Base-by-base conservation (phyloP, 2,888 invertebrate genomes). In the Chelonus formosanus region DNA sequence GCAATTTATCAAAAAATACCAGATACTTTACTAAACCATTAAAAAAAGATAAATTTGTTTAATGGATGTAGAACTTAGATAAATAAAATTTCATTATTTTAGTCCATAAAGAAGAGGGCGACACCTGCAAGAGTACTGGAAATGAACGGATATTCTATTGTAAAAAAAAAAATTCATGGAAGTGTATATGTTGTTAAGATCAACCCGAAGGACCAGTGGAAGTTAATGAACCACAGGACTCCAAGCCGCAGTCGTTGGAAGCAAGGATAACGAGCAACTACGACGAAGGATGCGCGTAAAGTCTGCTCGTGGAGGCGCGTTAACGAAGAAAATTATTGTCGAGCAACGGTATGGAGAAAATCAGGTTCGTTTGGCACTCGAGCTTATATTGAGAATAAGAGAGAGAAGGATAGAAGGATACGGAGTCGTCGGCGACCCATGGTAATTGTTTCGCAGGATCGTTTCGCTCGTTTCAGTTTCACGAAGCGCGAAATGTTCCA, bases 271-370 rank as follows among this genome's bases (percentile, higher is more conserved):
- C 60, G 60, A 65, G 60, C 44, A 6, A 32, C 48, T 20, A 48
- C 10, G 10, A 20, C 36, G 52, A 52, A 53, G 54, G 20, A 47
- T 8, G 40, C 8, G 36, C 31, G 48, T 36, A 50, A 10, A 44
- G 8, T 45, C 7, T 31, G 34, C 47, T 47, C 40, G 62, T 40
- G 56, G 47, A 62, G 10, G 52, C 53, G 62, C 67, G 62, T 67
- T 67, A 67, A 67, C 67, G 67, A 67, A 67, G 62, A 53, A 67
- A 67, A 67, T 67, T 67, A 67, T 67, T 63, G 57, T 63, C 62
- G 62, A 53, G 55, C 55, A 63, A 20, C 47, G 54, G 43, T 44
- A 44, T 45, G 61, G 48, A 34, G 45, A 54, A 54, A 62, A 62
- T 62, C 61, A 62, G 61, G 61, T 62, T 62, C 53, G 53, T 62